Evolutionary conservation across 2,113 vertebrate genomes (phyloP), one percentile per base, ranked within the genome.

Genomic region (Tonatia bakeri): DNA sequence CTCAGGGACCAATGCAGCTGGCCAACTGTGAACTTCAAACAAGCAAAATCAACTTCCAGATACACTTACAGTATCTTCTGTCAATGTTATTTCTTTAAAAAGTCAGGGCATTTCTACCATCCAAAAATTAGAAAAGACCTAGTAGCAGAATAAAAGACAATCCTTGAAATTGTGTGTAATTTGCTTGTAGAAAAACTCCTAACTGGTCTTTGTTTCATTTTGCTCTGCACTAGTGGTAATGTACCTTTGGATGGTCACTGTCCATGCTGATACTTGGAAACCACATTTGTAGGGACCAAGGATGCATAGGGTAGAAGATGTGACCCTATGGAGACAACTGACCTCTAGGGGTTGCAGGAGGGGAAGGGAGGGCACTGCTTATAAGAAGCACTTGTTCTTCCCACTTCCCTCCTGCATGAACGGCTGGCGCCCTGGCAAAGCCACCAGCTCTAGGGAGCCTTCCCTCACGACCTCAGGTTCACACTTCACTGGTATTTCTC

Each of bases 51-150:
- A 77, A 73, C 11, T n/a, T 33, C 59, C 17, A 38, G 43, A 76
- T 54, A 12, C 0, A n/a, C 45, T 54, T 43, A 17, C 0, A n/a
- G 24, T n/a, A 9, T 50, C 17, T 83, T 61, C 13, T 88, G 31
- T 83, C 56, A 84, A 47, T 70, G 75, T 54, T 33, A 70, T 86
- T 93, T 86, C 12, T 40, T 73, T 90, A 8, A 72, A 83, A 94
- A 70, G 43, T 45, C 24, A 67, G 77, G 33, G 54, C 45, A 38
- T 90, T 86, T 79, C 72, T 72, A 31, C 56, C 10, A 47, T 43
- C 64, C 52, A 24, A 87, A 69, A 90, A 50, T 77, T 19, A 90
- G 33, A 14, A 77, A 77, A 28, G n/a, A 31, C 50, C 47, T 89
- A 61, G 26, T 10, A 50, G 67, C 36, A 13, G 67, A 40, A 47